Evolutionary conservation across 1,140 invertebrate species (phyloP).

Genomic region (Lepidostoma basale): DNA sequence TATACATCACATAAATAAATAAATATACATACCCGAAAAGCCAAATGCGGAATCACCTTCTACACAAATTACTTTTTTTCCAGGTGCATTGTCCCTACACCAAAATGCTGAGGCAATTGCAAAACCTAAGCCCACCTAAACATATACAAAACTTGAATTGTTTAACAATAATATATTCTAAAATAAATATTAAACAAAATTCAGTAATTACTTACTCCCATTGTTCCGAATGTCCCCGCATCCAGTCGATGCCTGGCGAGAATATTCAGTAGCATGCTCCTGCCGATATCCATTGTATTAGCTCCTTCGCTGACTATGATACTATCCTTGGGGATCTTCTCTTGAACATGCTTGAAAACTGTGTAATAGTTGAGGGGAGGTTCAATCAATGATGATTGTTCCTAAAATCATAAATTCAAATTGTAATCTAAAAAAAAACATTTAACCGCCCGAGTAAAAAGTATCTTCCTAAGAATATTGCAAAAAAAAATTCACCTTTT

Average conservation of each 20-base stretch:
- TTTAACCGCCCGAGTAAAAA: not conserved
- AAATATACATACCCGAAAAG: conserved; percentile 72
- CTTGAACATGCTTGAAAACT: conserved; percentile 82
- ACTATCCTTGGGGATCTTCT: conserved; percentile 76
- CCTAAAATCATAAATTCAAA: conserved; percentile 27
- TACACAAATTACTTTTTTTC: conserved; percentile 84
- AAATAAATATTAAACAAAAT: not conserved
- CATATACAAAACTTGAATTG: not conserved
- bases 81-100: conserved; percentile 79
- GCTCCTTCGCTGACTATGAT: conserved; percentile 97
- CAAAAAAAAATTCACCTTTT: conserved; percentile 22
- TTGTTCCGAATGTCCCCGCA: conserved; percentile 94
- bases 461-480: not conserved
- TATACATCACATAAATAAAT: too few species aligned
- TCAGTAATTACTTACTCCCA: conserved; percentile 72
- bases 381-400: conserved; percentile 50
- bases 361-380: conserved; percentile 92
- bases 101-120: conserved; percentile 91
- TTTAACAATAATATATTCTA: not conserved
- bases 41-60: conserved; percentile 97
- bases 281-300: conserved; percentile 98
- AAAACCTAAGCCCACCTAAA: conserved; percentile 85
- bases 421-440: not conserved
- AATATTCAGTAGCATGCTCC: conserved; percentile 84
- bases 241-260: conserved; percentile 85